Evolutionary conservation across 2,113 vertebrate species (phyloP).

Genomic region (Oxygymnocypris stewartii): DNA sequence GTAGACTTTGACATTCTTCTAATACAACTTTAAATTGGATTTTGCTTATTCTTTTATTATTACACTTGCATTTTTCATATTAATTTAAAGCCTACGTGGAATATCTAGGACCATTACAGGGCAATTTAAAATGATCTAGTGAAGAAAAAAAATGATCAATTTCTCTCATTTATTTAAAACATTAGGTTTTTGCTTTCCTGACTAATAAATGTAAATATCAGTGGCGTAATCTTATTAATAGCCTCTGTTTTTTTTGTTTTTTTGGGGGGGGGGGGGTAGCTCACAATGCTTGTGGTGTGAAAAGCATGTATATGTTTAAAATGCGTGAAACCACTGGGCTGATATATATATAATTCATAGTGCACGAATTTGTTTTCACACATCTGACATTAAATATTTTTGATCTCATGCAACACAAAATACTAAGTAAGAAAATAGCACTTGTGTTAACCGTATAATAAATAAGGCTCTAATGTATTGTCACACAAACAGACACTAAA

Average conservation of each 20-base stretch:
- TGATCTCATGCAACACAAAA: slow-evolving; percentile 4
- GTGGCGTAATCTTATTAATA: neutral
- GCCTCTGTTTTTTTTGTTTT: neutral
- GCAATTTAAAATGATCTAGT: neutral
- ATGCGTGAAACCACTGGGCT: slow-evolving; percentile 9
- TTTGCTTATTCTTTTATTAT: neutral
- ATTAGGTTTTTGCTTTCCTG: neutral
- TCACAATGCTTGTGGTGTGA: neutral
- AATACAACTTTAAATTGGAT: neutral
- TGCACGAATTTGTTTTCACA: neutral
- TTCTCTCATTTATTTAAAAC: too few relatives aligned
- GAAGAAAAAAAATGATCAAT: neutral
- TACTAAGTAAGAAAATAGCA: slow-evolving; percentile 2
- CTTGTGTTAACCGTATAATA: neutral
- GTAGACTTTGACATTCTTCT: neutral
- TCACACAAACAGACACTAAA: neutral
- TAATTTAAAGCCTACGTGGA: neutral
- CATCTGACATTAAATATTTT: slow-evolving; percentile 38
- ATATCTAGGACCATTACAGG: neutral
- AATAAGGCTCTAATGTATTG: neutral
- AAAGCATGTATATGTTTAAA: neutral
- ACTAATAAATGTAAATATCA: neutral
- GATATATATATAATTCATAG: neutral
- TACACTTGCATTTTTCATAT: neutral
- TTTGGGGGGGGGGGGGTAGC: neutral